Evolutionary conservation across 2,113 vertebrate genomes (phyloP), one percentile per base, ranked within the genome.

Genomic region (Chrysochloris asiatica): DNA sequence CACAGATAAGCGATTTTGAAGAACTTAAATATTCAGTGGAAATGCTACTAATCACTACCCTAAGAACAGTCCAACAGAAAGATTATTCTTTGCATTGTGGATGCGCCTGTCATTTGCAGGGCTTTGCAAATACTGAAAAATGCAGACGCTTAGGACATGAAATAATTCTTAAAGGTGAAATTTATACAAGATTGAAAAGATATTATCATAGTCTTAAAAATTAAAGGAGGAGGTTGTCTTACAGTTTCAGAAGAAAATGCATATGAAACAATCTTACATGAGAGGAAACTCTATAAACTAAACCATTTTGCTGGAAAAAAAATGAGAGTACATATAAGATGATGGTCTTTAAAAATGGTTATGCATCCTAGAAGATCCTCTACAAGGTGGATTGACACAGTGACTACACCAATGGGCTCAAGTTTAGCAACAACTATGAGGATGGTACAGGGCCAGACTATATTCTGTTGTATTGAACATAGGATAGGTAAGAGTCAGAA

Each of bases 1-100:
- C 82, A 80, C 88, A 91, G 78, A 88, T 76, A 91, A 93, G 85
- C 85, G 71, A 82, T 72, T 86, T 75, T 36, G 85, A 79, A 79
- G 33, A 79, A 73, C 61, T 72, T 91, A 93, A 73, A 76, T 85
- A 86, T 89, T 88, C 87, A 78, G 89, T 24, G 72, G 94, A 63
- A 61, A 79, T 17, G 41, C 4, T 7, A 54, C 69, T 94, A 56
- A 94, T 89, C 85, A 75, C 45, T 14, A 45, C 50, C 72, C 52
- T 38, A 56, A 89, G 82, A 90, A 47, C 14, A 86, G 63, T n/a
- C 71, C 36, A 6, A 61, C 38, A 85, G 65, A 71, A 92, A 89
- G 89, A 91, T 92, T 77, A 5, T 52, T 50, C 81, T 89, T 47
- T 19, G 45, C 54, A 30, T 22, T 65, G 52, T 81, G 72, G 45